phyloP scores from a whole-genome alignment of 2,113 vertebrate genomes.

The Coreoperca whiteheadi region DNA sequence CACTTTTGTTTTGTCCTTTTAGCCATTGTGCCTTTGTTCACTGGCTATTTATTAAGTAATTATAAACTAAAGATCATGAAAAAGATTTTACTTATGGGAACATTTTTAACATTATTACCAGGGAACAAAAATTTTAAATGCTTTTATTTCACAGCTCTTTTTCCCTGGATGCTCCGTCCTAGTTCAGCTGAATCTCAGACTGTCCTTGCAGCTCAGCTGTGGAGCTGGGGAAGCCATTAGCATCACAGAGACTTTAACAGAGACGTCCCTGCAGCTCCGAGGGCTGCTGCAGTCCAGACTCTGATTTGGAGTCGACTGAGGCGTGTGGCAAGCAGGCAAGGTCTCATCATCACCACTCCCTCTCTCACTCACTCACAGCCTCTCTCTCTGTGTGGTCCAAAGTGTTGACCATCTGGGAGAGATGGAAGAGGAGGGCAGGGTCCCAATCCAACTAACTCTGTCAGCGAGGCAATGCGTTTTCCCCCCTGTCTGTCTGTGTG shows the following conservation, averaged over 20 bases:
- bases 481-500: slow-evolving; percentile 45
- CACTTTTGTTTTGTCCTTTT: background rate
- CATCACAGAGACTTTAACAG: slow-evolving; percentile 48
- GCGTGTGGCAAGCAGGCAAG: slow-evolving; percentile 62
- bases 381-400: slow-evolving; percentile 65
- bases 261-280: slow-evolving; percentile 54
- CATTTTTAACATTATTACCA: background rate
- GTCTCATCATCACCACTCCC: slow-evolving; percentile 57
- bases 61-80: background rate
- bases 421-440: slow-evolving; percentile 55
- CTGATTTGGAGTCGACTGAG: slow-evolving; percentile 31
- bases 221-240: slow-evolving; percentile 69
- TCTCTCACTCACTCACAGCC: slow-evolving; percentile 14
- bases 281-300: slow-evolving; percentile 40
- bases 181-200: slow-evolving; percentile 3
- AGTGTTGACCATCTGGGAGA: slow-evolving; percentile 70
- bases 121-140: background rate
- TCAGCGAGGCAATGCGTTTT: slow-evolving; percentile 60
- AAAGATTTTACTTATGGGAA: background rate
- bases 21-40: background rate
- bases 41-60: background rate
- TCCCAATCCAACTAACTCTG: slow-evolving; percentile 77
- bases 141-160: slow-evolving; percentile 5
- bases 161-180: slow-evolving; percentile 7
- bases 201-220: slow-evolving; percentile 40